Base-by-base conservation (phyloP, 2,797 vertebrate species). In the Myripristis jacobus region DNA sequence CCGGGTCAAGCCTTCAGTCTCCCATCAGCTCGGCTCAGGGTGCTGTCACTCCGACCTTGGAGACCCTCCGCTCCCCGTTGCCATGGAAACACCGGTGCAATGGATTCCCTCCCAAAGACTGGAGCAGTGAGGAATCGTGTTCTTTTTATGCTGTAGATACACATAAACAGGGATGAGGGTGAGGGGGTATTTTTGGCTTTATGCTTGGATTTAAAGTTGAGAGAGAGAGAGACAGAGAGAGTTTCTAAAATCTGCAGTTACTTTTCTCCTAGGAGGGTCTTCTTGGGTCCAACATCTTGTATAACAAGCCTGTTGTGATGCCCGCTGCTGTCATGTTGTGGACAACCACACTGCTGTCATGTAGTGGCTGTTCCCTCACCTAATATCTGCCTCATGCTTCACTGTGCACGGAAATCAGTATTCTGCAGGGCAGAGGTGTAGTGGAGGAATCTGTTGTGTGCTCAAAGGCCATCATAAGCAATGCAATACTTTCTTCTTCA, bases 11-110 rank as follows among this genome's bases (percentile, higher is more conserved):
- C 81, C 87, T 82, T 85, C 83, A 70, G 80, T 86, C 72, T 66
- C 58, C 72, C 79, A 54, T 73, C 82, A 69, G 59, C 72, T 46
- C 41, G 12, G 75, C 78, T 82, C 38, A 77, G 77, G 88, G 80
- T 87, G 84, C 71, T 77, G 76, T 72, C 66, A 13, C 87, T 81
- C 76, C 91, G 94, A 97, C 96, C 95, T 95, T 94, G 93, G 93
- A 94, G 92, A 89, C 90, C 89, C 82, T 73, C 81, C 82, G 31
- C 29, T 84, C 88, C 68, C 72, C 52, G 94, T 97, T 95, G 92
- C 94, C 94, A 96, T 96, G 94, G 96, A 91, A 97, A 97, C 96
- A 84, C 75, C 75, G 77, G 85, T 79, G 79, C 81, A 91, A 89
- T 74, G 51, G 92, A 91, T 87, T 92, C 69, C 55, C 73, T 87